A percentile compares a stretch with the other conserved stretches of the same genome.
Evolutionary conservation across 2,888 invertebrate genomes (phyloP).

Genomic region (Nasonovia ribisnigri): DNA sequence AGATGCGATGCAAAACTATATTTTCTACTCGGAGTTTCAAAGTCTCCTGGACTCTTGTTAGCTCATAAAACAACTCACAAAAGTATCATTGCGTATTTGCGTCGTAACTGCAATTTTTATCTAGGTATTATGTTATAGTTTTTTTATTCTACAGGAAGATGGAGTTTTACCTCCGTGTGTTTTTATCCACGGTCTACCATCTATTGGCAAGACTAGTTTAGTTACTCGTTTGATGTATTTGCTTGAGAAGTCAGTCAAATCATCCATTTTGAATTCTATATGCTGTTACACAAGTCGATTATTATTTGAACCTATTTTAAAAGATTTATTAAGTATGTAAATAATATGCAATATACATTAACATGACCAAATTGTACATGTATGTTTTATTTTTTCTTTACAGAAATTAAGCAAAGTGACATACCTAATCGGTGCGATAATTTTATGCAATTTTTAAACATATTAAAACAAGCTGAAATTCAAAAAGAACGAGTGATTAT

Average conservation of each 20-base stretch:
- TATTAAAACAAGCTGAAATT: slow-evolving; percentile 41
- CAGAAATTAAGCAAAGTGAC: neutral
- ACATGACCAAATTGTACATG: neutral
- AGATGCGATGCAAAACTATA: neutral
- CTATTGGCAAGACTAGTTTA: slow-evolving; percentile 86
- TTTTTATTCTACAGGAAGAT: slow-evolving; percentile 69
- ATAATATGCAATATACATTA: slow-evolving; percentile 68
- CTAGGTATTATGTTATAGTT: neutral
- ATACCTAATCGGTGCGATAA: slow-evolving; percentile 30
- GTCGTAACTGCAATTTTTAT: neutral
- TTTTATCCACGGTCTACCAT: slow-evolving; percentile 86
- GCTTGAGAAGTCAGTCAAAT: slow-evolving; percentile 73
- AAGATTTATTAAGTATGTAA: slow-evolving; percentile 72
- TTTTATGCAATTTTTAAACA: slow-evolving; percentile 55
- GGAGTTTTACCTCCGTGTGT: slow-evolving; percentile 79
- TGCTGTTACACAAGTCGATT: slow-evolving; percentile 85
- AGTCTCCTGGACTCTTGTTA: neutral
- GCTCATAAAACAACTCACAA: neutral
- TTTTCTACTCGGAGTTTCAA: neutral
- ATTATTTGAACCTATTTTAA: slow-evolving; percentile 82
- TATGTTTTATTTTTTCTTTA: neutral
- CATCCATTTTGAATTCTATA: slow-evolving; percentile 81
- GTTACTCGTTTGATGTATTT: slow-evolving; percentile 74
- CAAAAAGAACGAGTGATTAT: slow-evolving; percentile 46
- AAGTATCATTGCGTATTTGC: neutral